Percentiles rank a stretch among this genome's conserved stretches.
Conservation (phyloP, 2,888 invertebrate genomes). For the Xiphydria camelus region DNA sequence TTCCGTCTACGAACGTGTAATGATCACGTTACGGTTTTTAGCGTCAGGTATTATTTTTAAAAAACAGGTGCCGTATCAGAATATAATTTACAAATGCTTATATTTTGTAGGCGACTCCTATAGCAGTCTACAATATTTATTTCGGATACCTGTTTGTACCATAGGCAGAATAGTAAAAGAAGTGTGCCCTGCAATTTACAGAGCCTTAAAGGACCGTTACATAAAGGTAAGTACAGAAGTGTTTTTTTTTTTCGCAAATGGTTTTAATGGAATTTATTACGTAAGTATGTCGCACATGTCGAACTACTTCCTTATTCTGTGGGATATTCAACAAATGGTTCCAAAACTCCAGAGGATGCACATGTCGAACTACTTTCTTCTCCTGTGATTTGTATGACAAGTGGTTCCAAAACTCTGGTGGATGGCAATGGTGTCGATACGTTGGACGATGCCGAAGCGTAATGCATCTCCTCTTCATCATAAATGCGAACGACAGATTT, state of each 20-base stretch:
- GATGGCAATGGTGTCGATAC: not conserved
- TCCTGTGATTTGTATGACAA: too few species aligned
- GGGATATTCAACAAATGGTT: too few species aligned
- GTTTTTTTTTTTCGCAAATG: too few species aligned
- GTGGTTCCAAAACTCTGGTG: not conserved
- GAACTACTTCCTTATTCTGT: too few species aligned
- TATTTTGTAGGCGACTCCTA: slow-evolving; percentile 11
- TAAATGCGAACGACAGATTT: slow-evolving; percentile 12
- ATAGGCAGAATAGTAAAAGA: slow-evolving; percentile 20
- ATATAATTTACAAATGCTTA: too few species aligned
- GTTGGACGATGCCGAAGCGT: slow-evolving; percentile 2
- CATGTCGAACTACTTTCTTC: too few species aligned
- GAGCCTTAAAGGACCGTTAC: slow-evolving; percentile 14
- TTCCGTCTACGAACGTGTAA: too few species aligned
- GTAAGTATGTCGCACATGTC: too few species aligned
- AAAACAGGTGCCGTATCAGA: slow-evolving; percentile 11
- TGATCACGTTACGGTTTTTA: too few species aligned
- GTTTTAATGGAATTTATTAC: too few species aligned
- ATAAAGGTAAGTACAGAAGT: slow-evolving; percentile 29
- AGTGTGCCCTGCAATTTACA: slow-evolving; percentile 11
- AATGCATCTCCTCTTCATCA: slow-evolving; percentile 12
- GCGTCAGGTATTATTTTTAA: slow-evolving; percentile 1
- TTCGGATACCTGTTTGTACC: slow-evolving; percentile 15
- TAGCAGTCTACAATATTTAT: slow-evolving; percentile 19
- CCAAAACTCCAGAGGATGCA: too few species aligned